Conservation (phyloP, 2,888 invertebrate genomes). For the Erebia ligea region DNA sequence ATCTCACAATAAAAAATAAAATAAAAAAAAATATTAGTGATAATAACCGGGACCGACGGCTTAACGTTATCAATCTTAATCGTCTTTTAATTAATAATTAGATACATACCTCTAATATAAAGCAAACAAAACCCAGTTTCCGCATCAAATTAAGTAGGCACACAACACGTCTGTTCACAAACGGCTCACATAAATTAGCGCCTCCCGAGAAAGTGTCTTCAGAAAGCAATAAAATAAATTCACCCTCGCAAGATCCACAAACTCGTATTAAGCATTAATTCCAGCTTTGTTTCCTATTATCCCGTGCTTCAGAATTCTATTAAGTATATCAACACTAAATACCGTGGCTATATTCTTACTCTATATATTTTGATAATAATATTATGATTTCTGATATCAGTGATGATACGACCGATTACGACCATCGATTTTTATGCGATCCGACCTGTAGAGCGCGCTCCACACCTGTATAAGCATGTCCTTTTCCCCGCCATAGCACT, state of each 20-base stretch:
- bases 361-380: not conserved
- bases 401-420: too few species aligned
- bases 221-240: slow-evolving; percentile 39
- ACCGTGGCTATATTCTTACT: not conserved
- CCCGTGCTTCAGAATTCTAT: slow-evolving; percentile 11
- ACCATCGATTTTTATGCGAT: too few species aligned
- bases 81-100: not conserved
- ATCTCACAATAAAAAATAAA: too few species aligned
- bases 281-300: slow-evolving; percentile 26
- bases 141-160: slow-evolving; percentile 9
- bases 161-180: slow-evolving; percentile 32
- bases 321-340: not conserved
- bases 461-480: too few species aligned
- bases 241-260: slow-evolving; percentile 37
- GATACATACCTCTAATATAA: slow-evolving; percentile 3
- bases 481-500: too few species aligned
- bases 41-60: too few species aligned
- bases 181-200: slow-evolving; percentile 38
- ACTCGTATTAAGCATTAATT: slow-evolving; percentile 21
- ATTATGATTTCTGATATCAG: too few species aligned
- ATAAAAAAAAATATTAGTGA: too few species aligned
- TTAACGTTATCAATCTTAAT: too few species aligned
- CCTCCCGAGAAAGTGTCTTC: slow-evolving; percentile 38
- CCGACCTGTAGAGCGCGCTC: too few species aligned
- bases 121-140: slow-evolving; percentile 12